phyloP scores from a whole-genome alignment of 2,888 invertebrate species.

The Ceraclea dissimilis region DNA sequence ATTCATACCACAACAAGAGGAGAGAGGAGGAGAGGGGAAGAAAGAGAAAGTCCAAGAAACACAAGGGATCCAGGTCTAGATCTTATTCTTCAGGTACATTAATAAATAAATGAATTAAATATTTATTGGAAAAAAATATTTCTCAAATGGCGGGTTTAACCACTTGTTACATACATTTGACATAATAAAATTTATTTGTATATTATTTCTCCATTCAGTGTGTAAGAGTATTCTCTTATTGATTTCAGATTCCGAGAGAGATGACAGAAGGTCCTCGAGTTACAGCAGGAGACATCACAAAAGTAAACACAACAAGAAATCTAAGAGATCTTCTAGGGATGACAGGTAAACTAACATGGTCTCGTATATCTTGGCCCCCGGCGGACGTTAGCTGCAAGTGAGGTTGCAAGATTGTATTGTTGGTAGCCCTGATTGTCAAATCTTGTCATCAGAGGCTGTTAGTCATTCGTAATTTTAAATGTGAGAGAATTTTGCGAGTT shows the following conservation, averaged over 20 bases:
- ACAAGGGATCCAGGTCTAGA: conserved; percentile 12
- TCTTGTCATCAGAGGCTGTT: no score
- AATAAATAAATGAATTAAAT: no score
- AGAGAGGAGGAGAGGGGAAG: conserved; percentile 11
- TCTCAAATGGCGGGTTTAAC: background rate
- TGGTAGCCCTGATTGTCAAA: no score
- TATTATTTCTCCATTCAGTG: no score
- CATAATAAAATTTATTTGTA: no score
- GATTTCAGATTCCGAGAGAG: background rate
- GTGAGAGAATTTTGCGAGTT: no score
- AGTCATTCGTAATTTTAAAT: no score
- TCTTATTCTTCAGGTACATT: conserved; percentile 17
- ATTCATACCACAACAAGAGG: conserved; percentile 16
- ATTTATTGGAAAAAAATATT: no score
- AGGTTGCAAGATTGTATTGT: no score
- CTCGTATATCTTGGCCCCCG: no score
- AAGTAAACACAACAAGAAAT: background rate
- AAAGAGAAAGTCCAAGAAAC: conserved; percentile 15
- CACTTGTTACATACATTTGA: background rate
- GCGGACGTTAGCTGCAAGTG: no score
- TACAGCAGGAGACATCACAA: background rate
- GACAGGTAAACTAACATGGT: conserved; percentile 11
- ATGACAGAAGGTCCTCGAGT: background rate
- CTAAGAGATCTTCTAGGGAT: conserved; percentile 11
- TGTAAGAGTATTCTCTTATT: no score